Evolutionary conservation across 2,797 vertebrate species (phyloP).

Genomic region (Sebastes miniatus): DNA sequence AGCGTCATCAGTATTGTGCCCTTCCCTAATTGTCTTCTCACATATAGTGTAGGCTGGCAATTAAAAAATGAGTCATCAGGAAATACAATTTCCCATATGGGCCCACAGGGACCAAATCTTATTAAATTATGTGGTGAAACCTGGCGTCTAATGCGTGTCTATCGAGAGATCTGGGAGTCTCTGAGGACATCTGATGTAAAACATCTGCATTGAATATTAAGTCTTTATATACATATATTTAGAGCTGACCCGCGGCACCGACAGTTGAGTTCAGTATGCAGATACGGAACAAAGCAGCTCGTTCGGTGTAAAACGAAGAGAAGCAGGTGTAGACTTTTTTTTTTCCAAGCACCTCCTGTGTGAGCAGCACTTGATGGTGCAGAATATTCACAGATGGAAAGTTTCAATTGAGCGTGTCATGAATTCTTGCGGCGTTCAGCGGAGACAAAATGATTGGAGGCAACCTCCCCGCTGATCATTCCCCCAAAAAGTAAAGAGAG

Average conservation of each 20-base stretch:
- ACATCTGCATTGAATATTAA: constrained; percentile 2
- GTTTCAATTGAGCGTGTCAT: constrained; percentile 30
- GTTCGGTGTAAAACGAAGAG: neutral
- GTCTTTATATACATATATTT: neutral
- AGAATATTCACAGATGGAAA: constrained; percentile 24
- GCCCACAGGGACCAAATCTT: neutral
- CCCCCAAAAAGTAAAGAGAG: neutral
- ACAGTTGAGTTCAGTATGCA: neutral
- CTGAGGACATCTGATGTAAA: neutral
- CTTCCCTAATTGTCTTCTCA: constrained; percentile 10
- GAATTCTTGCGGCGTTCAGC: constrained; percentile 12
- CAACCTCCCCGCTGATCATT: constrained; percentile 8
- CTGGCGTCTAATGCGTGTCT: neutral
- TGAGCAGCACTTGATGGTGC: constrained; percentile 7
- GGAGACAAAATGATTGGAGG: constrained; percentile 11
- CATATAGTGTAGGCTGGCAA: neutral
- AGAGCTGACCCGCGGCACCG: neutral
- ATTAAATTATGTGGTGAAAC: constrained; percentile 1
- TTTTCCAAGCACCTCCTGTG: neutral
- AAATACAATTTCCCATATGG: constrained; percentile 21
- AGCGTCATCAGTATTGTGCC: neutral
- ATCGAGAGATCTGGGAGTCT: constrained; percentile 5
- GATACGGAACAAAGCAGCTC: neutral
- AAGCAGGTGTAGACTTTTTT: constrained; percentile 16
- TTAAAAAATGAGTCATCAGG: constrained; percentile 21